phyloP scores from a whole-genome alignment of 2,113 vertebrate species.

The Stegostoma tigrinum region DNA sequence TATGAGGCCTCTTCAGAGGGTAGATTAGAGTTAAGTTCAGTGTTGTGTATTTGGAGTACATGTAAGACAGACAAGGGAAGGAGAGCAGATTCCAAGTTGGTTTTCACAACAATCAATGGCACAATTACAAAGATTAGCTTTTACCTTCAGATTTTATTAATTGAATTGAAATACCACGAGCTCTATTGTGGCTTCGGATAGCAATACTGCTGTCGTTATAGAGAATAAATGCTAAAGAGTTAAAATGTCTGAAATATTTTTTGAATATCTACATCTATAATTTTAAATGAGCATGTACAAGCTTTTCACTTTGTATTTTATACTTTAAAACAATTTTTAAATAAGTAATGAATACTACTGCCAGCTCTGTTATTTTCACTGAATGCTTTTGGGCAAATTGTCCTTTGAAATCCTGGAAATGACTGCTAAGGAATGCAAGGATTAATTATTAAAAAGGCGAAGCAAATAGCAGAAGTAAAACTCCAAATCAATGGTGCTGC shows the following conservation, averaged over 20 bases:
- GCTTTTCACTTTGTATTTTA: slow-evolving; percentile 5
- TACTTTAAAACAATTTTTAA: background rate
- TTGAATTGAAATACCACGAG: too few species aligned
- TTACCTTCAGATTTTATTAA: too few species aligned
- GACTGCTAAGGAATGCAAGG: slow-evolving; percentile 21
- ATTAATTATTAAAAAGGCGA: slow-evolving; percentile 13
- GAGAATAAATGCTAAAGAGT: background rate
- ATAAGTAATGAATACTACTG: background rate
- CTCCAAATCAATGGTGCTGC: slow-evolving; percentile 27
- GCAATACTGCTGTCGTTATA: background rate
- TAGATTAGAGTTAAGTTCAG: too few species aligned
- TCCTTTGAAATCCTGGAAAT: background rate
- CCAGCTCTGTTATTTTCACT: background rate
- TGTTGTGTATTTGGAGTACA: too few species aligned
- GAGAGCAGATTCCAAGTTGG: too few species aligned
- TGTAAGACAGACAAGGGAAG: too few species aligned
- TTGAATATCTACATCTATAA: background rate
- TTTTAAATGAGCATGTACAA: background rate
- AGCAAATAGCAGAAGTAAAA: slow-evolving; percentile 26
- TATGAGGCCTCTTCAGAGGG: too few species aligned
- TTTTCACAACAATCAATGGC: too few species aligned
- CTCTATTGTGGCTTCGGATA: background rate
- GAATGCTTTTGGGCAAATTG: background rate
- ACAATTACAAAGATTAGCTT: too few species aligned
- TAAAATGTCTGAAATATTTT: background rate